Evolutionary conservation across 1,140 invertebrate species (phyloP), one percentile per base, ranked within the genome.

Genomic region (Ganaspis sp.): DNA sequence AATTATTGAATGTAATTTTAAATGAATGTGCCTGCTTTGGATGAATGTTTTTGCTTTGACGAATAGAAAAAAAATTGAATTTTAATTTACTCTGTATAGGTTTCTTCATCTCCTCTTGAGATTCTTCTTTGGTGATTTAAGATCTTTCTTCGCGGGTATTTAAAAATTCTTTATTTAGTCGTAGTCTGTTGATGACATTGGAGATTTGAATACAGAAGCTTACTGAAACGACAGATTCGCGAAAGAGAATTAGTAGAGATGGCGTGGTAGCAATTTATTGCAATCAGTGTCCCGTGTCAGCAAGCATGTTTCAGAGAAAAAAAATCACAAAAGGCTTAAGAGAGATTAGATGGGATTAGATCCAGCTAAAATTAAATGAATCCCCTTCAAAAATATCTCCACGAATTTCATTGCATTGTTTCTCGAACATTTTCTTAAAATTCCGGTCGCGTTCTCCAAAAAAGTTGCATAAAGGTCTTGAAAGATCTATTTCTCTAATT

Each of bases 261-360:
- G 12, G 58, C 11, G 23, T 12, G 54, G 29, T 64, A 26, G 54
- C 54, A 64, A 58, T 58, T 58, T 58, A 58, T 58, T 58, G 17
- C 23, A 21, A 29, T 64, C 21, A 23, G 53, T 49, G 45, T 49
- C 45, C 45, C 15, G 45, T 49, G 45, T 49, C 45, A 49, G 17
- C 45, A 49, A n/a, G 45, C 45, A 58, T 58, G 8, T 64, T 29
- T 34, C 11, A 4, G 23, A 11, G 29, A 64, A 64, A 64, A 29
- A 29, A n/a, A 29, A 8, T 26, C 23, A 12, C 6, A 34, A 64
- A 15, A 64, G 23, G 11, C 23, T 15, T 26, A 64, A 64, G 21
- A 19, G 21, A 64, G 23, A 64, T 64, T 64, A 64, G 54, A n/a
- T 5, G 54, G 21, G 54, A 29, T 12, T 15, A 64, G 54, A 64